Conservation (phyloP, 1,140 invertebrate species). For the Nasonia vitripennis region DNA sequence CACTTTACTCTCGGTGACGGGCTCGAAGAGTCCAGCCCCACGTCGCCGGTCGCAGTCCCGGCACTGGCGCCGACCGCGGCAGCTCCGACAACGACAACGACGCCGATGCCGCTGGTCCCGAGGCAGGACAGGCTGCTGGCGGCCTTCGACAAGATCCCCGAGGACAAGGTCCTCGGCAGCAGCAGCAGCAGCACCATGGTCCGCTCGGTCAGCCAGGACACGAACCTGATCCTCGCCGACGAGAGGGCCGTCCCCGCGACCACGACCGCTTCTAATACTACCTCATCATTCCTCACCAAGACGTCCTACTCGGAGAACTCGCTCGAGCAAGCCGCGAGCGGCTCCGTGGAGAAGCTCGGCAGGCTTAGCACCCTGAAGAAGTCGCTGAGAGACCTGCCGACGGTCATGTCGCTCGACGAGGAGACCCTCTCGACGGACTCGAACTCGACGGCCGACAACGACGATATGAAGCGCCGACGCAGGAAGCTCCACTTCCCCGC, state of each 20-base stretch:
- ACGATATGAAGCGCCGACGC: constrained; percentile 70
- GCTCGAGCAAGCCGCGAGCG: constrained; percentile 58
- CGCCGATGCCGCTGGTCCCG: neutral
- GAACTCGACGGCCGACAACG: constrained; percentile 75
- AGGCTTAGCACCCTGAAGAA: constrained; percentile 55
- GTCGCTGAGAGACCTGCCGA: constrained; percentile 63
- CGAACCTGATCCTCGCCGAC: constrained; percentile 64
- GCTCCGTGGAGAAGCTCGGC: constrained; percentile 39
- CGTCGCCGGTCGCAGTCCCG: neutral
- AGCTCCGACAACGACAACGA: neutral
- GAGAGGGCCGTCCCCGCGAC: constrained; percentile 41
- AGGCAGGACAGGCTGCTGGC: neutral
- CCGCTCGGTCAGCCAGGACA: constrained; percentile 71
- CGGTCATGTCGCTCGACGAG: constrained; percentile 69
- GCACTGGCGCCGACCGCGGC: no score
- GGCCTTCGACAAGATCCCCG: constrained; percentile 39
- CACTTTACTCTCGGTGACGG: constrained; percentile 68
- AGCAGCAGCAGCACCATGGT: constrained; percentile 52
- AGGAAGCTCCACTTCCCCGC: constrained; percentile 73
- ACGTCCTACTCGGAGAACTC: constrained; percentile 75
- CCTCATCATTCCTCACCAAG: constrained; percentile 67
- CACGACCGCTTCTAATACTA: constrained; percentile 7
- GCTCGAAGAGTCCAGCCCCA: constrained; percentile 56
- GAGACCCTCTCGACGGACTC: constrained; percentile 76
- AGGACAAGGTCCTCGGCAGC: constrained; percentile 32